Evolutionary conservation across 2,113 vertebrate genomes (phyloP).

Genomic region (Aspiorhynchus laticeps): DNA sequence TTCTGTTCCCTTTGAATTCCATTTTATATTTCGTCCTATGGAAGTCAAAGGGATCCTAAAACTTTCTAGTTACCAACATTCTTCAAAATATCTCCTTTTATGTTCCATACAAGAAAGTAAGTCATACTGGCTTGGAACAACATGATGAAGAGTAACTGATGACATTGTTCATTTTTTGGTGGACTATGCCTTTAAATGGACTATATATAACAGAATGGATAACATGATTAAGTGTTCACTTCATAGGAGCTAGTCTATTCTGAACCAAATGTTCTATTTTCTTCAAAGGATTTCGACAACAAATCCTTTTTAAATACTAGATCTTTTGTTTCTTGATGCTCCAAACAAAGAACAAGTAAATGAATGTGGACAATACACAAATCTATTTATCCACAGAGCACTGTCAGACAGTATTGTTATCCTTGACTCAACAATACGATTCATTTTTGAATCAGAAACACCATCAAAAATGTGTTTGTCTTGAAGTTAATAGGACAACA

Average conservation of each 20-base stretch:
- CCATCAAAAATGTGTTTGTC: conserved; percentile 5
- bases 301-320: background rate
- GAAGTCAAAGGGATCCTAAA: no score
- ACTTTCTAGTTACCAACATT: no score
- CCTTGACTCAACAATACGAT: background rate
- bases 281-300: background rate
- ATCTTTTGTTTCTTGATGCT: background rate
- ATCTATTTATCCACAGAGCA: background rate
- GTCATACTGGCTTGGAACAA: background rate
- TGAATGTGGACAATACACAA: background rate
- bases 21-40: no score
- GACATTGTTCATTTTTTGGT: background rate
- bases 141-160: background rate
- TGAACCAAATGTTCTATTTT: background rate
- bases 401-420: background rate
- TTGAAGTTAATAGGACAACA: conserved; percentile 34
- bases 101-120: background rate
- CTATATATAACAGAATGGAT: background rate
- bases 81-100: background rate
- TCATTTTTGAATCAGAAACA: background rate
- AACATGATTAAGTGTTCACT: background rate
- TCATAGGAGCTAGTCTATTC: background rate
- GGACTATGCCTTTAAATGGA: background rate
- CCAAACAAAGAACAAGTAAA: background rate
- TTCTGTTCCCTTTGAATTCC: no score